Conservation (phyloP, 2,113 vertebrate genomes). For the Columbina picui region DNA sequence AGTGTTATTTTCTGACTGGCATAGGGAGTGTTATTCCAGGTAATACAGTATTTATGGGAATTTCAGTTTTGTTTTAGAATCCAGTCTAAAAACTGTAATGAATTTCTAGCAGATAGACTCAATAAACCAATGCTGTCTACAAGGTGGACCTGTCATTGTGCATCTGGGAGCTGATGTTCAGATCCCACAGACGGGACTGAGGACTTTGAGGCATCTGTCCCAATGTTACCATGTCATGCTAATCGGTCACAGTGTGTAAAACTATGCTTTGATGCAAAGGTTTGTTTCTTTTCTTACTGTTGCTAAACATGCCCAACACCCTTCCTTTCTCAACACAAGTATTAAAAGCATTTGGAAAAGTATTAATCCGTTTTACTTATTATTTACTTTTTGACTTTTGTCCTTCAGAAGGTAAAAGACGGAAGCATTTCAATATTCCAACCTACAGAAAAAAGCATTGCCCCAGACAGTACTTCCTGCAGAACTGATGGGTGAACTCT, state of each 20-base stretch:
- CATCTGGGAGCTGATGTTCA: neutral
- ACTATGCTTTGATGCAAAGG: neutral
- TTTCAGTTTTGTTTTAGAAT: constrained; percentile 37
- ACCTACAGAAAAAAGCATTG: neutral
- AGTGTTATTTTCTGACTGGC: constrained; percentile 32
- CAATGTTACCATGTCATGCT: neutral
- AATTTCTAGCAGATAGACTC: constrained; percentile 51
- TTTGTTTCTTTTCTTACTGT: neutral
- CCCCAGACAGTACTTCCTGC: neutral
- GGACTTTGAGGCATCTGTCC: neutral
- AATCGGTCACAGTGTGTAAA: neutral
- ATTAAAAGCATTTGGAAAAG: neutral
- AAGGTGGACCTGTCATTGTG: neutral
- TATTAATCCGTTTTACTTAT: neutral
- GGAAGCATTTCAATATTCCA: neutral
- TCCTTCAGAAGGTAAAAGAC: neutral
- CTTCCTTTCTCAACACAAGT: neutral
- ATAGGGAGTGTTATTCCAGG: constrained; percentile 8
- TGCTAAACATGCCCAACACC: neutral
- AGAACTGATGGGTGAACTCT: neutral
- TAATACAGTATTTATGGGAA: constrained; percentile 34
- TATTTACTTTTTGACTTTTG: neutral
- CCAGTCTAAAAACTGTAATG: constrained; percentile 54
- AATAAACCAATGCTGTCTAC: neutral
- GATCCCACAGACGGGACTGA: neutral